Conservation (phyloP, 2,888 invertebrate species). For the Prostheceraeus crozeri region DNA sequence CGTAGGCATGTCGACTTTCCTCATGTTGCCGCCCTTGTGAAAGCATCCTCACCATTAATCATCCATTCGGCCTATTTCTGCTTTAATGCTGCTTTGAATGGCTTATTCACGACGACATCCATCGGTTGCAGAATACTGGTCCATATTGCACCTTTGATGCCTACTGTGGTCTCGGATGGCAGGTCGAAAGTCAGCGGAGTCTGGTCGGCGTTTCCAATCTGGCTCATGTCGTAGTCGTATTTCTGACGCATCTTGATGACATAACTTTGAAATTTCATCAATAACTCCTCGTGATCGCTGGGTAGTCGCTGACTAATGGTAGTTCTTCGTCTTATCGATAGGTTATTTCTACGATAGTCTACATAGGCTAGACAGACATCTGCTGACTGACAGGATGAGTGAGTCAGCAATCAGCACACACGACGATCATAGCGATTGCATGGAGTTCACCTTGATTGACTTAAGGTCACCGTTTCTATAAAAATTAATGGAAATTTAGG, state of each 20-base stretch:
- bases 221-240: slow-evolving; percentile 21
- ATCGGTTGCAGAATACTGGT: slow-evolving; percentile 15
- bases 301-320: slow-evolving; percentile 36
- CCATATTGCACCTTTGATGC: slow-evolving; percentile 9
- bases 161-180: slow-evolving; percentile 27
- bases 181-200: slow-evolving; percentile 39
- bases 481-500: too few species aligned
- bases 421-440: too few species aligned
- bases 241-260: slow-evolving; percentile 11
- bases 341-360: too few species aligned
- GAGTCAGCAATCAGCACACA: too few species aligned
- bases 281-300: slow-evolving; percentile 34
- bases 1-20: too few species aligned
- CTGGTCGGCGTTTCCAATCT: slow-evolving; percentile 40
- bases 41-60: too few species aligned
- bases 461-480: too few species aligned
- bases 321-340: slow-evolving; percentile 36
- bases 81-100: slow-evolving; percentile 2
- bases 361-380: too few species aligned
- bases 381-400: too few species aligned
- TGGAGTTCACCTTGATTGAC: too few species aligned
- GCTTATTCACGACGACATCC: slow-evolving; percentile 3
- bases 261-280: slow-evolving; percentile 31
- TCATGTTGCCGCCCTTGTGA: too few species aligned
- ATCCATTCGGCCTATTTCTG: slow-evolving; percentile 2